phyloP scores from a whole-genome alignment of 2,113 vertebrate genomes.

The Entomyzon cyanotis region DNA sequence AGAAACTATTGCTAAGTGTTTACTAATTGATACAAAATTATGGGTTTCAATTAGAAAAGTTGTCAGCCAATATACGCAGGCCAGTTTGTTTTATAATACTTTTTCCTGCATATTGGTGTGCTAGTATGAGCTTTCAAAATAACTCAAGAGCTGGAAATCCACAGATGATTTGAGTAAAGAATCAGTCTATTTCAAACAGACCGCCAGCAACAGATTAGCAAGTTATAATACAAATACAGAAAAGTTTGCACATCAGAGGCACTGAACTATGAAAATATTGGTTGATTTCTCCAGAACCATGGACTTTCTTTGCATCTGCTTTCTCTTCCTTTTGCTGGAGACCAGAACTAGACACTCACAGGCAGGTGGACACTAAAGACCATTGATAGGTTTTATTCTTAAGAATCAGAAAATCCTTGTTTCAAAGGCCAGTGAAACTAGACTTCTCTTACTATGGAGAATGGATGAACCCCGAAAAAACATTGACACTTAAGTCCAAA shows the following conservation, averaged over 20 bases:
- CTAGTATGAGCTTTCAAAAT: background rate
- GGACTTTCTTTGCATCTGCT: background rate
- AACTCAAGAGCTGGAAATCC: background rate
- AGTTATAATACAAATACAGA: background rate
- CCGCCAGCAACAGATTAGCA: background rate
- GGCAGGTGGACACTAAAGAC: background rate
- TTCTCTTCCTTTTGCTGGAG: background rate
- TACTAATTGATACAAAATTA: background rate
- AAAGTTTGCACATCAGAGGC: background rate
- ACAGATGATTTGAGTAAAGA: background rate
- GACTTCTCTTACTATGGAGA: background rate
- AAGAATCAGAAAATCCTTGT: background rate
- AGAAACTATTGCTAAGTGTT: background rate
- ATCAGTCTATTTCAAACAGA: background rate
- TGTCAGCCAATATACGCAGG: accelerated
- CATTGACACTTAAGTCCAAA: background rate
- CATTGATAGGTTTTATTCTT: background rate
- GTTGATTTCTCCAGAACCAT: background rate
- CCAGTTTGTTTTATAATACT: background rate
- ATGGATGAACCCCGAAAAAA: background rate
- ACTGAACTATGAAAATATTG: background rate
- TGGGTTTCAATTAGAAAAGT: background rate
- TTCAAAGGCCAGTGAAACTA: background rate
- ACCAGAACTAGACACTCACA: background rate
- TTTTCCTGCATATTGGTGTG: background rate